Base-by-base conservation (phyloP, 2,888 invertebrate genomes). In the Cantharis rustica region DNA sequence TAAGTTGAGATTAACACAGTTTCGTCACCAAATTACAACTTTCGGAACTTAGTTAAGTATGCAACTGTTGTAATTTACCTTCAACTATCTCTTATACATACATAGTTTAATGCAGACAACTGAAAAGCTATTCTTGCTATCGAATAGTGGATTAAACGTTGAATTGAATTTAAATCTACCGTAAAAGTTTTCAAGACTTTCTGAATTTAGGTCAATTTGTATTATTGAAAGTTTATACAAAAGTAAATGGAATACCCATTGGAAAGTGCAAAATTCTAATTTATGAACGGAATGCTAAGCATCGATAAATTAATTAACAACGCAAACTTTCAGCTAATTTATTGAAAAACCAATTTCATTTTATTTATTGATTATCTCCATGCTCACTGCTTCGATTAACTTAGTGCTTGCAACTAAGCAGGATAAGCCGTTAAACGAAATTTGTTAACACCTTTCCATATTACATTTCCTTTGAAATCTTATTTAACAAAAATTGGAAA, bases 11-110 rank as follows among this genome's bases (percentile, higher is more conserved):
- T 73, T 73, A 69, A 47, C 63, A 73, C 20, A 64, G 70, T 66
- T 69, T 66, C 64, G 16, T 69, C 73, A 23, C 70, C 63, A 72
- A 75, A 75, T 75, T 75, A 75, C 75, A 72, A 71, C 68, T 71
- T 75, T 75, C 15, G 15, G 13, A 75, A 72, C 69, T 72, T 69
- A 62, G 71, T 70, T 71, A 72, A 72, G 63, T 75, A 72, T 75
- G 62, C 75, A 71, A 27, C 68, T 70, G 71, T 71, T 68, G 64
- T 75, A 71, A 75, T 75, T 75, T 61, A 75, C 62, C 69, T 20
- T 9, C n/a, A 69, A 68, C 72, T 72, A 69, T 27, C 26, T 23
- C 23, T 16, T 27, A 75, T 71, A 61, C 31, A 75, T 23, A 71
- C 62, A 31, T 31, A 64, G 64, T 64, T 64, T 20, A 64, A 64